Conservation (phyloP, 2,888 invertebrate genomes). For the Metacarcinus magister region DNA sequence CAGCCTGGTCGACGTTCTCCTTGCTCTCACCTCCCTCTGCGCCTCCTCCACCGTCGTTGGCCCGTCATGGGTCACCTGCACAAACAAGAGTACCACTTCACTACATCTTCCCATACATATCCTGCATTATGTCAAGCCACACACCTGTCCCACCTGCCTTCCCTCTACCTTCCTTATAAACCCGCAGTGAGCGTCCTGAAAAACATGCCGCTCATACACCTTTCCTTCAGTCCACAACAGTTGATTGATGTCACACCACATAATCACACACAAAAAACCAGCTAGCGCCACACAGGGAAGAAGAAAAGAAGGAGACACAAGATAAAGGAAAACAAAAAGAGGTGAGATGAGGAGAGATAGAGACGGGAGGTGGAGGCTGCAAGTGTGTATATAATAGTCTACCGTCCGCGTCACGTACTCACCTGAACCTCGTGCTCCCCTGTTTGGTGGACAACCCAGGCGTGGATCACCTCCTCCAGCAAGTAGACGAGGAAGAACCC, state of each 20-base stretch:
- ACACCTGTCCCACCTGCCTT: neutral
- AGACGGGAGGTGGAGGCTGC: neutral
- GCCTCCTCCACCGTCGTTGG: slow-evolving; percentile 67
- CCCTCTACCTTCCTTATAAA: neutral
- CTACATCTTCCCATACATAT: neutral
- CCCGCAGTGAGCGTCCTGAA: too few relatives aligned
- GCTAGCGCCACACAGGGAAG: neutral
- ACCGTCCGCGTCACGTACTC: neutral
- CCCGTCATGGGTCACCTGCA: neutral
- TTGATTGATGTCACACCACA: too few relatives aligned
- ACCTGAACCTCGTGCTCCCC: neutral
- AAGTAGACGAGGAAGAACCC: slow-evolving; percentile 87
- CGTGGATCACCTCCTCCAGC: slow-evolving; percentile 85
- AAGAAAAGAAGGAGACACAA: neutral
- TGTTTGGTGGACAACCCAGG: slow-evolving; percentile 22
- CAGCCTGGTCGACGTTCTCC: neutral
- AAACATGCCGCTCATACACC: too few relatives aligned
- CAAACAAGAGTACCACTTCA: neutral
- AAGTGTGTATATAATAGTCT: neutral
- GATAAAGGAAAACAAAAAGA: neutral
- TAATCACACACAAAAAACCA: too few relatives aligned
- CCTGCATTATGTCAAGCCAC: neutral
- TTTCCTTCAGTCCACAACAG: too few relatives aligned
- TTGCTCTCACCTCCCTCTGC: slow-evolving; percentile 58
- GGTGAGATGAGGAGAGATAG: neutral